Conservation (phyloP, 1,140 invertebrate genomes). For the Lepeophtheirus salmonis region DNA sequence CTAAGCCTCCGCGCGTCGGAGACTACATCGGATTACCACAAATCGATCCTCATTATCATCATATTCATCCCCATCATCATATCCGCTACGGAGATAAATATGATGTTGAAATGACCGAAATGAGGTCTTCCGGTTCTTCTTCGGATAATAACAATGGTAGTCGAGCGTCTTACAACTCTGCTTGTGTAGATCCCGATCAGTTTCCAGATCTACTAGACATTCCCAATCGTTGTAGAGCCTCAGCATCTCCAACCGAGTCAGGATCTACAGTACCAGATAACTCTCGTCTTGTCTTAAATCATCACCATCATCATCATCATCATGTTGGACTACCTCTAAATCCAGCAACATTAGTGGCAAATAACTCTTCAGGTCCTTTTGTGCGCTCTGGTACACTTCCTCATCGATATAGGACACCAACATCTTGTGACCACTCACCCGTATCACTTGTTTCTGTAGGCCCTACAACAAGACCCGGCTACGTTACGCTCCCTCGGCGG, state of each 20-base stretch:
- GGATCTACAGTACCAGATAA: slow-evolving; percentile 19
- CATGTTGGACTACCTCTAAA: slow-evolving; percentile 17
- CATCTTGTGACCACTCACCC: slow-evolving; percentile 21
- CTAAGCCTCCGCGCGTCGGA: slow-evolving; percentile 30
- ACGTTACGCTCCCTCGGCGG: slow-evolving; percentile 44
- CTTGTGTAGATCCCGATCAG: slow-evolving; percentile 17
- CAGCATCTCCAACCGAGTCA: slow-evolving; percentile 22
- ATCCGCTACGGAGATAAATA: slow-evolving; percentile 2
- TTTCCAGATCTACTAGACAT: slow-evolving; percentile 62
- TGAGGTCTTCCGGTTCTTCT: neutral
- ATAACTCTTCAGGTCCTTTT: slow-evolving; percentile 16
- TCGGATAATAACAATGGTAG: slow-evolving; percentile 3
- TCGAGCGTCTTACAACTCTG: neutral
- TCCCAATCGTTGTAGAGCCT: slow-evolving; percentile 42
- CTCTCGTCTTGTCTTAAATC: slow-evolving; percentile 9
- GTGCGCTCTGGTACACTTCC: slow-evolving; percentile 9
- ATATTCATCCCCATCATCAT: neutral
- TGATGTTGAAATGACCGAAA: neutral
- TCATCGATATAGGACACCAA: slow-evolving; percentile 26
- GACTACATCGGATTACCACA: slow-evolving; percentile 26
- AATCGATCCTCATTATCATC: slow-evolving; percentile 24
- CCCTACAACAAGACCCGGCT: slow-evolving; percentile 40
- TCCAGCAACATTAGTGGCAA: slow-evolving; percentile 20
- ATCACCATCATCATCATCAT: slow-evolving; percentile 7
- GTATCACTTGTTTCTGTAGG: slow-evolving; percentile 37